Evolutionary conservation across 2,797 vertebrate genomes (phyloP).

Genomic region (Otus scops): DNA sequence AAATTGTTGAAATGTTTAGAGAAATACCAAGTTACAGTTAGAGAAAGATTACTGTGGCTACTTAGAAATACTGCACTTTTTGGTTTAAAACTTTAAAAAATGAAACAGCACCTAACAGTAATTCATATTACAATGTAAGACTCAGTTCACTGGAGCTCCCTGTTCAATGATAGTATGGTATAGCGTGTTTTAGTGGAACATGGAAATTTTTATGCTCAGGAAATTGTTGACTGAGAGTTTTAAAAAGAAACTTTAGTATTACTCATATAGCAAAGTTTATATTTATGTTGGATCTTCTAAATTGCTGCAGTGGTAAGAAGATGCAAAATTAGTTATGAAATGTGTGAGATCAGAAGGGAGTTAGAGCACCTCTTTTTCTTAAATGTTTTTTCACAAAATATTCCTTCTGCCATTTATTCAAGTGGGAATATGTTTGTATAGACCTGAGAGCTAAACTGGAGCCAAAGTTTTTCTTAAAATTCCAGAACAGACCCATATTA

Average conservation of each 20-base stretch:
- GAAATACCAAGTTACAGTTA: not conserved
- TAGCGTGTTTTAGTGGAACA: not conserved
- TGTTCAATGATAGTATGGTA: not conserved
- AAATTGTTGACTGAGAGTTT: not conserved
- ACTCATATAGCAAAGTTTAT: not conserved
- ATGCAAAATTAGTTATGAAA: not conserved
- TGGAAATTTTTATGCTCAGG: not conserved
- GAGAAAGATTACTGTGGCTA: not conserved
- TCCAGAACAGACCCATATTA: not conserved
- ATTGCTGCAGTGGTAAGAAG: not conserved
- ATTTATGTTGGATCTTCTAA: not conserved
- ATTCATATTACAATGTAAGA: not conserved
- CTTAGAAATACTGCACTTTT: not conserved
- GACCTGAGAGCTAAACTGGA: not conserved
- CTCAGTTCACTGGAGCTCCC: not conserved
- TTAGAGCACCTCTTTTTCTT: not conserved
- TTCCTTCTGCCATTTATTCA: not conserved
- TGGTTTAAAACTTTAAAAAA: not conserved
- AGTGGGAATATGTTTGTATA: not conserved
- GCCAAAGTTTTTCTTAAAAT: not conserved
- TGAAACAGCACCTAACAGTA: not conserved
- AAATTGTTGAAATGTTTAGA: not conserved
- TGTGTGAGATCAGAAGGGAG: not conserved
- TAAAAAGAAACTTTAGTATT: not conserved
- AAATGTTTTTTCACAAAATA: not conserved